phyloP scores from a whole-genome alignment of 2,888 invertebrate species.

The Thelaira solivaga region DNA sequence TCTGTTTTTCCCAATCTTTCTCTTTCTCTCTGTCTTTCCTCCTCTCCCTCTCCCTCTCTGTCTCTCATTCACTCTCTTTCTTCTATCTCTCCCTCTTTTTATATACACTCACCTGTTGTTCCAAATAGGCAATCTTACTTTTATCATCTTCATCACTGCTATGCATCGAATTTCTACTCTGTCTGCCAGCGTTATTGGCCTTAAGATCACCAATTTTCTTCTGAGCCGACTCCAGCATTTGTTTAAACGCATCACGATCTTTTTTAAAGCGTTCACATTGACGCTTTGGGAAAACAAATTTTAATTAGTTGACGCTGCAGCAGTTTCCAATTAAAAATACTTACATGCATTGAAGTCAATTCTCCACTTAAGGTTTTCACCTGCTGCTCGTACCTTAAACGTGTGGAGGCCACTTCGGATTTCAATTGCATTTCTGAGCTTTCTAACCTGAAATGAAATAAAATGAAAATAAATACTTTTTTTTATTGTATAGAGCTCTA shows the following conservation, averaged over 20 bases:
- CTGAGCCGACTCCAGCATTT: slow-evolving; percentile 92
- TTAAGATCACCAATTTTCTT: slow-evolving; percentile 89
- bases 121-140: slow-evolving; percentile 84
- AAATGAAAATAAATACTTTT: neutral
- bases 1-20: too few relatives aligned
- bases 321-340: neutral
- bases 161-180: slow-evolving; percentile 82
- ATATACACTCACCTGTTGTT: slow-evolving; percentile 85
- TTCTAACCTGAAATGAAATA: slow-evolving; percentile 79
- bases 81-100: too few relatives aligned
- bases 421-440: slow-evolving; percentile 85
- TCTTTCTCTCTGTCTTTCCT: too few relatives aligned
- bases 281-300: slow-evolving; percentile 66
- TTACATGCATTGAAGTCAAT: slow-evolving; percentile 87
- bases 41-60: too few relatives aligned
- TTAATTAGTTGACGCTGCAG: too few relatives aligned
- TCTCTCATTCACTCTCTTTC: neutral
- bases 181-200: slow-evolving; percentile 78
- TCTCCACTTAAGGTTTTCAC: slow-evolving; percentile 89
- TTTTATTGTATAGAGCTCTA: neutral
- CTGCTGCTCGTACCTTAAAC: slow-evolving; percentile 90
- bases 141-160: slow-evolving; percentile 88
- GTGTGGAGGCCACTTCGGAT: slow-evolving; percentile 87
- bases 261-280: slow-evolving; percentile 84
- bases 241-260: slow-evolving; percentile 92